Conservation (phyloP, 2,113 vertebrate genomes). For the Burhinus bistriatus region DNA sequence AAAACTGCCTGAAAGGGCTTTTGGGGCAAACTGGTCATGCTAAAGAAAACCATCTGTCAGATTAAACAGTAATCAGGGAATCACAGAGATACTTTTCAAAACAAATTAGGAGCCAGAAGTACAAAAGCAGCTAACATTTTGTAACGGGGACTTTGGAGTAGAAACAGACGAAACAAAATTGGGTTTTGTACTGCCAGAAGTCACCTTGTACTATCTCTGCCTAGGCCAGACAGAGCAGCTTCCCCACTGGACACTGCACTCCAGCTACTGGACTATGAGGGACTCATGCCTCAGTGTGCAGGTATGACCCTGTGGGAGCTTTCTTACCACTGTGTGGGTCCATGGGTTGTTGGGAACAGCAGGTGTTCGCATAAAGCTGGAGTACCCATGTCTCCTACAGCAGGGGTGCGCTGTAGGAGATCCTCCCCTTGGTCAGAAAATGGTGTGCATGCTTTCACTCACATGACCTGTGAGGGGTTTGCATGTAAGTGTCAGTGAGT, state of each 20-base stretch:
- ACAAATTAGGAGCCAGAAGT: background rate
- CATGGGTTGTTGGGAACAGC: background rate
- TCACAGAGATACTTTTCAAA: background rate
- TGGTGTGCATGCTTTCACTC: background rate
- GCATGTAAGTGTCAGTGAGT: background rate
- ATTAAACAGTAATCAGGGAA: background rate
- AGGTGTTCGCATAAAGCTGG: background rate
- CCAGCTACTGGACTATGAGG: no score
- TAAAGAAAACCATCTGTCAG: background rate
- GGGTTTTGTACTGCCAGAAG: background rate
- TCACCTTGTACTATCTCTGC: background rate
- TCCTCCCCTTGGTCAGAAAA: background rate
- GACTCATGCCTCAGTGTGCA: background rate
- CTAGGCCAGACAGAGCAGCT: background rate
- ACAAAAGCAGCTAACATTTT: background rate
- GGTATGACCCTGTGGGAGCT: background rate
- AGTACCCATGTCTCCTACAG: background rate
- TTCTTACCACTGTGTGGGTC: rapidly evolving
- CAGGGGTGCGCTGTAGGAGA: background rate
- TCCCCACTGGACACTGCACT: background rate
- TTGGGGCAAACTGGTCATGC: background rate
- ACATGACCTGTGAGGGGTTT: background rate
- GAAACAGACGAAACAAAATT: background rate
- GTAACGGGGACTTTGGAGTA: rapidly evolving
- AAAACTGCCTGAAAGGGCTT: background rate